Base-by-base conservation (phyloP, 1,140 invertebrate species). In the Littorina saxatilis region DNA sequence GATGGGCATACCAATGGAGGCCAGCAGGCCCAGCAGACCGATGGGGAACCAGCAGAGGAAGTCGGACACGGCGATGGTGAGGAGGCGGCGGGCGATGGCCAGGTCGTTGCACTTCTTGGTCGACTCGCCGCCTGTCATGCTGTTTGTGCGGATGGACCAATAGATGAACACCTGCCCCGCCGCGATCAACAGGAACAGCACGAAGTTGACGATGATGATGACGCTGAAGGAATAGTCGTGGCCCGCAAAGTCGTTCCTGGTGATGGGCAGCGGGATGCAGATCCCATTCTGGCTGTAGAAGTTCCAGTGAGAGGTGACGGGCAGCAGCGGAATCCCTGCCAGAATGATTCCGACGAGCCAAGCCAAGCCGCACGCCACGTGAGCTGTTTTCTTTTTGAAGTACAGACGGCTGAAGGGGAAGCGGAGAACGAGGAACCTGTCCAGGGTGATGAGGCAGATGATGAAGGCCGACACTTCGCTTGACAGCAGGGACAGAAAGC, bases 381-480 rank as follows among this genome's bases (percentile, higher is more conserved):
- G 70, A 15, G 73, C 73, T 1, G 55, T 39, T 32, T 7, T 27
- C 23, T n/a, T 61, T 5, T 61, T 47, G 20, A 83, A 55, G n/a
- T 43, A 70, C n/a, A 80, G n/a, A 32, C 55, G 29, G 15, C 58
- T 75, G 55, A 80, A 80, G 2, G 82, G 82, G 32, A 76, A 80
- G 7, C 55, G 76, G 11, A 90, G 79, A 7, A 77, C 82, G 0
- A 91, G 37, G 70, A 86, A 85, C 40, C 90, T 50, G 43, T 91
- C 90, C 2, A 80, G 11, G 0, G 82, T 83, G 43, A 83, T 83
- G 55, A 89, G 72, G 23, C 80, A 82, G 29, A 91, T 82, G 61
- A 88, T 86, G 52, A 88, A 68, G 15, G 85, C 82, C 13, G 88
- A 90, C 47, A 84, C 84, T 79, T 91, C 88, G 29, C 76, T 83